Evolutionary conservation across 1,140 invertebrate genomes (phyloP).

Genomic region (Fopius arisanus): DNA sequence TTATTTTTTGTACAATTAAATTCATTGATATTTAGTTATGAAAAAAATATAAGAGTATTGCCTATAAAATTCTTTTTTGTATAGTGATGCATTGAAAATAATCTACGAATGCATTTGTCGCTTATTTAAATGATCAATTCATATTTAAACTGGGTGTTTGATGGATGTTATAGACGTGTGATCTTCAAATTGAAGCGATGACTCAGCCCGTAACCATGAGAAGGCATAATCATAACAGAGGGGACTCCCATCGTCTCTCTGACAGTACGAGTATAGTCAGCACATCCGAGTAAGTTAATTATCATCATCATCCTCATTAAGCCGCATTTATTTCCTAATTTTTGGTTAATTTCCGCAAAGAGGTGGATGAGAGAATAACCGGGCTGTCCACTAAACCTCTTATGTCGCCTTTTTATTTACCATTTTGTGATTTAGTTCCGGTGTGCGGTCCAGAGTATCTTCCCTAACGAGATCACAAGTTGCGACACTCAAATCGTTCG

Average conservation of each 20-base stretch:
- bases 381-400: slow-evolving; percentile 4
- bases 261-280: slow-evolving; percentile 55
- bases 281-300: slow-evolving; percentile 60
- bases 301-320: not conserved
- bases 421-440: slow-evolving; percentile 49
- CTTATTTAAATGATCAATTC: not conserved
- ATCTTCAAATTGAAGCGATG: slow-evolving; percentile 67
- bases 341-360: slow-evolving; percentile 2
- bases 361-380: not conserved
- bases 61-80: no score
- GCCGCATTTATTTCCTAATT: not conserved
- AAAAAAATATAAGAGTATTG: no score
- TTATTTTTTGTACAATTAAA: no score
- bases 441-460: slow-evolving; percentile 65
- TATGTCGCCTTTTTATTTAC: slow-evolving; percentile 32
- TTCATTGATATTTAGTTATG: no score
- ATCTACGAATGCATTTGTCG: no score
- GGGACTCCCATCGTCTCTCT: slow-evolving; percentile 57
- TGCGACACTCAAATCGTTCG: slow-evolving; percentile 65
- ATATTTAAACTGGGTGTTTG: slow-evolving; percentile 37
- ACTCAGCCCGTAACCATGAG: slow-evolving; percentile 65
- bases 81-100: no score
- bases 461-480: slow-evolving; percentile 68
- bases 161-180: slow-evolving; percentile 63
- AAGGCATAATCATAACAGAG: slow-evolving; percentile 56